Evolutionary conservation across 2,888 invertebrate genomes (phyloP), one percentile per base, ranked within the genome.

Genomic region (Synergus gifuensis): DNA sequence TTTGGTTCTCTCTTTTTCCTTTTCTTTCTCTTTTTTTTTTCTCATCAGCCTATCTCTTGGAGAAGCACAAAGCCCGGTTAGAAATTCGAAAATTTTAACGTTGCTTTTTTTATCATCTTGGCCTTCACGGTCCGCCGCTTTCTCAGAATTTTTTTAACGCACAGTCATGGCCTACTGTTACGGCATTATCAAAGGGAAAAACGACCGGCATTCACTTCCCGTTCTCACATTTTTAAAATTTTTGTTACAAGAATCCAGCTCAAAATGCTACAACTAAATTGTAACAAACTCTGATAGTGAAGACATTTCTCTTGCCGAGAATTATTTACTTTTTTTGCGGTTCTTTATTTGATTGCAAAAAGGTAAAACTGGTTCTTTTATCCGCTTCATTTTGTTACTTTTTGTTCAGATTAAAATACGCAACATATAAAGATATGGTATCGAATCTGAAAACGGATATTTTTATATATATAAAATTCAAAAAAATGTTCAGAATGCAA

Each of bases 111-210:
- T 82, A 82, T 82, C 83, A 83, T 83, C 79, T 81, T 82, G 82
- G 81, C 83, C 83, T 83, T 83, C 83, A 83, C 82, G 83, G 82
- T 82, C 81, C 80, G 80, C 63, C 79, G 82, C 79, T 82, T 83
- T 83, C 83, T 82, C 80, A 83, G 83, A 83, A 83, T 81, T 83
- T 82, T 83, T 83, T 83, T 82, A 82, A 82, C 81, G 82, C 81
- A 83, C 79, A 81, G 83, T 82, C 83, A 81, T 76, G 80, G 81
- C 66, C 79, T 54, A 73, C 16, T 54, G 54, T 73, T 54, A 73
- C 54, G 73, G 73, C 73, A 73, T 36, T 54, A 54, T 36, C 54
- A 73, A 73, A 73, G 73, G 73, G 73, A 73, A 73, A 73, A 73
- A 73, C 73, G 49, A 73, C 73, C 36, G 54, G 54, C 28, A 36